These are phyloP conservation scores for Montipora capricornis DNA, from an alignment of 64 coral and sea anemone species.

Conservation along the genomic window DNA sequence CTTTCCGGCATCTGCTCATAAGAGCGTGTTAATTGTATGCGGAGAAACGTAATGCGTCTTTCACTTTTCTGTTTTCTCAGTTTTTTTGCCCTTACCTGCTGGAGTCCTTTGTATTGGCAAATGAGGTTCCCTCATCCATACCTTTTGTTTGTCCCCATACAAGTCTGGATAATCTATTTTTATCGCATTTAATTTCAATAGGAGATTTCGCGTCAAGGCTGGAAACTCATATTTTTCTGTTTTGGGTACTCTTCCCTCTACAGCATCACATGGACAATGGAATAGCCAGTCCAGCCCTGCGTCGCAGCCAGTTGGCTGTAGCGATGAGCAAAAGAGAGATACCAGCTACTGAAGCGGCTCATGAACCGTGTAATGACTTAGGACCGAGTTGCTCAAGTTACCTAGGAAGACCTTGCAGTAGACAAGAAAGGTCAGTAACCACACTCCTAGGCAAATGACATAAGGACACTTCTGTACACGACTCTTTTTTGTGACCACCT, in stretches of 20 bases:
- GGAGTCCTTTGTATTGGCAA: too few species aligned
- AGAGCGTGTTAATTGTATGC: too few species aligned
- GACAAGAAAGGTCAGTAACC: background rate
- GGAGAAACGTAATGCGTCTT: too few species aligned
- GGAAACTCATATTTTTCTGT: background rate
- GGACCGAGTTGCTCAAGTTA: conserved; percentile 58
- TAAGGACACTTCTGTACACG: too few species aligned
- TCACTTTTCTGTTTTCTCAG: too few species aligned
- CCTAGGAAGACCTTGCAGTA: conserved; percentile 20
- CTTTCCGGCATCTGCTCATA: too few species aligned
- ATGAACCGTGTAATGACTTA: conserved; percentile 87
- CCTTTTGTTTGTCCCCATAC: background rate
- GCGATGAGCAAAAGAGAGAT: conserved; percentile 91
- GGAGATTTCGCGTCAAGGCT: too few species aligned
- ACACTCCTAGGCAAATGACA: too few species aligned
- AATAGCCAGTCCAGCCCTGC: conserved; percentile 78
- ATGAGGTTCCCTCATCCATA: too few species aligned
- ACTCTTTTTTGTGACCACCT: too few species aligned
- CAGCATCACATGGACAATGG: conserved; percentile 89
- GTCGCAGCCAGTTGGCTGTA: conserved; percentile 85
- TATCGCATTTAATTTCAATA: background rate
- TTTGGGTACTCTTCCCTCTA: background rate
- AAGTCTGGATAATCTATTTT: background rate
- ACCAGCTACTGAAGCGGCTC: conserved; percentile 80
- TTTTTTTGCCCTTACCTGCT: too few species aligned